Base-by-base conservation (phyloP, 2,113 vertebrate species). In the Notechis scutatus region DNA sequence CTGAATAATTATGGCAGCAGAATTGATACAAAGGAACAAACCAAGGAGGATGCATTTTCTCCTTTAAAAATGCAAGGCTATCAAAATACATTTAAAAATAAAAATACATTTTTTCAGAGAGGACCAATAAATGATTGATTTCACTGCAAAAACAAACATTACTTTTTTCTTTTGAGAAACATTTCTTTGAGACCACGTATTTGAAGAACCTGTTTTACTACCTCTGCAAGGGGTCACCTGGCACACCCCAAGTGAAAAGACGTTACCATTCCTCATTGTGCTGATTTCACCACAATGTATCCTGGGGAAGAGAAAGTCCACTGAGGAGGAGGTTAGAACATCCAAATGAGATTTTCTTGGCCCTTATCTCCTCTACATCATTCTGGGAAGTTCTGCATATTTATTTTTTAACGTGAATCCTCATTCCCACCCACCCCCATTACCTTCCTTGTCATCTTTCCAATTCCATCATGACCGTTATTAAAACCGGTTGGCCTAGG, bases 401-500 rank as follows among this genome's bases (percentile, higher is more conserved):
- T 89, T 39, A 96, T 93, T 92, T 95, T 94, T 45, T 9, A 97
- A 96, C 92, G 94, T 5, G 21, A 59, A 85, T 64, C 81, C 81
- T 54, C 10, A 3, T 88, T 2, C 55, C 74, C 42, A 52, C 55
- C 47, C 45, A 42, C 23, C 88, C 88, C 45, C 74, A 64, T 64
- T 61, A 61, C 88, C 89, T 90, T 90, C 89, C 56, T 93, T 69
- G 89, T 93, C 74, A 90, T 90, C 92, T 90, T 90, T 90, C 90
- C 39, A 61, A 81, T 85, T 87, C 54, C 81, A 29, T 87, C 26
- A 20, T 42, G 8, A 54, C 47, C 14, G 42, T 50, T 87, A 90
- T 90, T 64, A 61, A 54, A 54, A 90, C 85, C 24, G 81, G 87
- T 95, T 95, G 95, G 95, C 94, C 96, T 93, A 94, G 92, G 85